These are phyloP conservation scores for Macrophya annulata DNA, from an alignment of 2,888 invertebrate genomes.

Conservation along the genomic window DNA sequence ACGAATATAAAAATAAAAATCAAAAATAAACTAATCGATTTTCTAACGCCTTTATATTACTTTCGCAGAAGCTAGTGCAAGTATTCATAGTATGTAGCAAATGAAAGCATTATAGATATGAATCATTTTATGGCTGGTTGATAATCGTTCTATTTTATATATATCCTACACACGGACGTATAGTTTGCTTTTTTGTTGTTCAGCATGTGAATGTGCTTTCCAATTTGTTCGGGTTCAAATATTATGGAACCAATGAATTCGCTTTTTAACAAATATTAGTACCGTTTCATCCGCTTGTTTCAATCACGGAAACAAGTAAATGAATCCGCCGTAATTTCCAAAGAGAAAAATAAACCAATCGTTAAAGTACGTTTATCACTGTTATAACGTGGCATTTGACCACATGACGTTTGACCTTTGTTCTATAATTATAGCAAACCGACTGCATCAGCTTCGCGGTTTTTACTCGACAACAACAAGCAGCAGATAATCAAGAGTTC, in stretches of 20 bases:
- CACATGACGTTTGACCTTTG: constrained; percentile 39
- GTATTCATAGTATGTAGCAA: background rate
- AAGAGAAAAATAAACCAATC: background rate
- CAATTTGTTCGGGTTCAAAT: background rate
- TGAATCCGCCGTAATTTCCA: background rate
- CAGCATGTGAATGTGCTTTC: background rate
- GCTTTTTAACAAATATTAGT: background rate
- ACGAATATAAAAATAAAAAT: background rate
- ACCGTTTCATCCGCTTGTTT: background rate
- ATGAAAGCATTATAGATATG: background rate
- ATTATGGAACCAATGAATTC: background rate
- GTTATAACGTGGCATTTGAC: constrained; percentile 17
- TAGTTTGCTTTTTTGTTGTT: background rate
- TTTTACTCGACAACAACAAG: background rate
- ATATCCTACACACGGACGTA: background rate
- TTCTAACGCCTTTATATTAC: background rate
- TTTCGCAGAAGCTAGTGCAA: background rate
- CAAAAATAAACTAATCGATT: background rate
- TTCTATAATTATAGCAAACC: constrained; percentile 11
- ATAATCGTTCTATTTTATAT: background rate
- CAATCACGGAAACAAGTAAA: background rate
- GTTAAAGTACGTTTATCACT: constrained; percentile 7
- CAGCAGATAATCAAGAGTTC: constrained; percentile 9
- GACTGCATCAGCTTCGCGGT: constrained; percentile 2
- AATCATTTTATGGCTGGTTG: background rate